phyloP scores from a whole-genome alignment of 1,140 invertebrate species.

The Micrasema longulum region DNA sequence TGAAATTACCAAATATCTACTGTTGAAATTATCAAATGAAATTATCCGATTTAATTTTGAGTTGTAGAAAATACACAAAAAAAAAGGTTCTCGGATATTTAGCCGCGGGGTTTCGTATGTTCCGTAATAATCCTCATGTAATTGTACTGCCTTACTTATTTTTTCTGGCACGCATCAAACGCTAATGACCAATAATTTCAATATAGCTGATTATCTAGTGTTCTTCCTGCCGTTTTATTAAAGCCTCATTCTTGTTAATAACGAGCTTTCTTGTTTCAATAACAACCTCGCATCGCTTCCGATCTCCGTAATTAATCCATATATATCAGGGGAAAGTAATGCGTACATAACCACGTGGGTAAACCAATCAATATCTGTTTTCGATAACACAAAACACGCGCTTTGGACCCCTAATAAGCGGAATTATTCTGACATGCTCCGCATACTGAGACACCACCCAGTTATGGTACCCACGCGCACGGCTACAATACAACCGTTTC shows the following conservation, averaged over 20 bases:
- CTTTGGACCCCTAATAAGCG: slow-evolving; percentile 6
- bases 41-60: too few relatives aligned
- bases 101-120: too few relatives aligned
- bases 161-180: neutral
- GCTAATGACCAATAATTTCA: slow-evolving; percentile 33
- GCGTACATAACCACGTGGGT: slow-evolving; percentile 9
- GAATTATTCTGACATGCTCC: neutral
- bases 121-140: neutral
- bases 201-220: slow-evolving; percentile 32
- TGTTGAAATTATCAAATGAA: too few relatives aligned
- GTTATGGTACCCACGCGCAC: neutral
- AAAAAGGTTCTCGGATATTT: too few relatives aligned
- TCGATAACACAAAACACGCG: slow-evolving; percentile 21
- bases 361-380: slow-evolving; percentile 31
- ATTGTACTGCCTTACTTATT: neutral
- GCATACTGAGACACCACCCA: neutral
- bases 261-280: slow-evolving; percentile 43
- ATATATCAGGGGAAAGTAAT: neutral
- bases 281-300: slow-evolving; percentile 36
- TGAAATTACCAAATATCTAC: too few relatives aligned
- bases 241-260: slow-evolving; percentile 37
- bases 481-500: too few relatives aligned
- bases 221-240: slow-evolving; percentile 13
- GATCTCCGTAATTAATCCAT: slow-evolving; percentile 44
- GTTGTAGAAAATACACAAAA: too few relatives aligned